Conservation (phyloP, 2,888 invertebrate genomes). For the Charanyca ferruginea region DNA sequence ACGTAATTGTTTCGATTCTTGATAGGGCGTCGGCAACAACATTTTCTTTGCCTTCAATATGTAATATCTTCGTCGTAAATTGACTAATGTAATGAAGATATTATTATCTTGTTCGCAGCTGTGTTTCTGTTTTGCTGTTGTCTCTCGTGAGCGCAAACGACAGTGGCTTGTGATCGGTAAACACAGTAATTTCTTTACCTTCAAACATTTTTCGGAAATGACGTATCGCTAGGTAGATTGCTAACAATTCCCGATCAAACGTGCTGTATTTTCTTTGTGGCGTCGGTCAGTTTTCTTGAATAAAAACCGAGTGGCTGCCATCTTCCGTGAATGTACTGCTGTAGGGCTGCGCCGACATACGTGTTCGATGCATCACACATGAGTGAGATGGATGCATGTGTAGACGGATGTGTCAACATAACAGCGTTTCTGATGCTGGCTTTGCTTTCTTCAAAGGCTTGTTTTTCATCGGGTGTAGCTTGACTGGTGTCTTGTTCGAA, state of each 20-base stretch:
- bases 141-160: background rate
- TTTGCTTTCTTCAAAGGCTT: background rate
- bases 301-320: too few species aligned
- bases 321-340: too few species aligned
- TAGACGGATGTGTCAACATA: background rate
- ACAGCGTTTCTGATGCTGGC: background rate
- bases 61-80: background rate
- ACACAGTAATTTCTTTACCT: too few species aligned
- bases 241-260: too few species aligned
- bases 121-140: constrained; percentile 11
- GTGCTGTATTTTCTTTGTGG: too few species aligned
- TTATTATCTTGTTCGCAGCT: background rate
- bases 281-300: too few species aligned
- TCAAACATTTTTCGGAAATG: too few species aligned
- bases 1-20: constrained; percentile 1
- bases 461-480: background rate
- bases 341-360: too few species aligned
- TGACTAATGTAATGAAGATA: constrained; percentile 4
- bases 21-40: too few species aligned
- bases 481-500: background rate
- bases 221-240: too few species aligned
- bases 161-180: background rate
- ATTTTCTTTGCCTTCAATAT: constrained; percentile 1
- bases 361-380: too few species aligned
- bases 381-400: too few species aligned